Evolutionary conservation across 2,797 vertebrate species (phyloP).

Genomic region (Siniperca obscura): DNA sequence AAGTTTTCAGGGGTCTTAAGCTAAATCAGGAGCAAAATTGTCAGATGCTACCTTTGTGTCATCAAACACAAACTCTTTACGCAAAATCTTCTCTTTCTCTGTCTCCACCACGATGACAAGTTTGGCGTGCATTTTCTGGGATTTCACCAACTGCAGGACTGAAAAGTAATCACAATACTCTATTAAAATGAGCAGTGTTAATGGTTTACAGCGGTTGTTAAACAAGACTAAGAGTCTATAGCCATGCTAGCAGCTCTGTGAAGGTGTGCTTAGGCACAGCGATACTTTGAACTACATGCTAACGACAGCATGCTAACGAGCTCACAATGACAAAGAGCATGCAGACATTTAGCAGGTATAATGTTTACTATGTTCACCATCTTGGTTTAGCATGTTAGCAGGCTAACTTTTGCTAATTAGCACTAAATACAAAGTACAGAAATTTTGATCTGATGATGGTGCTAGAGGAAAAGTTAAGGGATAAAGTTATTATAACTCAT

Average conservation of each 20-base stretch:
- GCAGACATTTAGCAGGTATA: not conserved
- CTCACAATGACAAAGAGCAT: not conserved
- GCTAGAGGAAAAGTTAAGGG: not conserved
- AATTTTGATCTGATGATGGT: not conserved
- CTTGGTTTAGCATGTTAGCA: not conserved
- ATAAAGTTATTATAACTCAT: not conserved
- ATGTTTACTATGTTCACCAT: not conserved
- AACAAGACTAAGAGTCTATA: not conserved
- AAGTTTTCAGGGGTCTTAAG: not conserved
- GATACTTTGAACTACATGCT: not conserved
- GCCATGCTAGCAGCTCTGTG: not conserved
- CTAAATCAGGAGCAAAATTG: not conserved
- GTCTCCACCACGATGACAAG: slow-evolving; percentile 92
- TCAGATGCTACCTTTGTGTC: slow-evolving; percentile 91
- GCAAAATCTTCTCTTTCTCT: slow-evolving; percentile 93
- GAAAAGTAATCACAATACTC: slow-evolving; percentile 36
- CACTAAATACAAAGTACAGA: not conserved
- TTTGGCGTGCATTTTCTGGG: slow-evolving; percentile 93
- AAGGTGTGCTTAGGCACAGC: not conserved
- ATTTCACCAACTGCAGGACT: slow-evolving; percentile 98
- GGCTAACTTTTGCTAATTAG: not conserved
- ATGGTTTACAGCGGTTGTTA: not conserved
- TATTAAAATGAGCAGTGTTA: not conserved
- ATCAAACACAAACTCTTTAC: slow-evolving; percentile 94
- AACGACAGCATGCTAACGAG: not conserved